Base-by-base conservation (phyloP, 1,140 invertebrate genomes). In the Tyrophagus putrescentiae region DNA sequence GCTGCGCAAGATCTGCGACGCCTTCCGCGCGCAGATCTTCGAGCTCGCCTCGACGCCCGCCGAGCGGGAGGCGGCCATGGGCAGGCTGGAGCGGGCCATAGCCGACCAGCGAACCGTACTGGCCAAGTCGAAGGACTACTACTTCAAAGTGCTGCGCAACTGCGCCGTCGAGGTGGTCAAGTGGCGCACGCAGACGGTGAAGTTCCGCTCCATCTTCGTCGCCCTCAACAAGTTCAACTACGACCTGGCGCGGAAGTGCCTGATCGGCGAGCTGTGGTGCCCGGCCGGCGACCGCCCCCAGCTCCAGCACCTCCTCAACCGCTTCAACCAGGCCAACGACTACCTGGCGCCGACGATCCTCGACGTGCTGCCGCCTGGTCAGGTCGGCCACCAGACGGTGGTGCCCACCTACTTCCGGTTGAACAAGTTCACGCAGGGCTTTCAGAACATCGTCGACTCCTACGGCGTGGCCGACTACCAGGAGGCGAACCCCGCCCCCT, bases 1-100 rank as follows among this genome's bases (percentile, higher is more conserved):
- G 61, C 93, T 98, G 36, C 93, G 92, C 75, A 98, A 97, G 74
- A 93, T 97, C 31, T 97, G 92, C 74, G 83, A 89, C 61, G 94
- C 92, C 48, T 97, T 95, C 73, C 86, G 92, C 67, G 92, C 92
- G 5, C 94, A 89, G 1, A 74, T 95, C 52, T 97, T 97, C 75
- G 88, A 89, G 0, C 96, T 92, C 71, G 92, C 93, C 1, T 90
- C 87, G 64, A 85, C 85, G 18, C 83, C 85, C 64, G 77, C 79
- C 32, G 93, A 97, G 69, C 77, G 93, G 48, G 76, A 87, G 61
- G 90, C 96, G 68, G 94, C 96, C 90, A 80, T 89, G 1, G 85
- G 90, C 67, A 90, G 89, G 16, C 89, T 96, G 1, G 83, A 88
- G 71, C 93, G 89, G 0, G 78, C 92, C 36, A 81, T 97, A 27